Conservation (phyloP, 2,888 invertebrate species). For the Lissocephala sabroskyi region DNA sequence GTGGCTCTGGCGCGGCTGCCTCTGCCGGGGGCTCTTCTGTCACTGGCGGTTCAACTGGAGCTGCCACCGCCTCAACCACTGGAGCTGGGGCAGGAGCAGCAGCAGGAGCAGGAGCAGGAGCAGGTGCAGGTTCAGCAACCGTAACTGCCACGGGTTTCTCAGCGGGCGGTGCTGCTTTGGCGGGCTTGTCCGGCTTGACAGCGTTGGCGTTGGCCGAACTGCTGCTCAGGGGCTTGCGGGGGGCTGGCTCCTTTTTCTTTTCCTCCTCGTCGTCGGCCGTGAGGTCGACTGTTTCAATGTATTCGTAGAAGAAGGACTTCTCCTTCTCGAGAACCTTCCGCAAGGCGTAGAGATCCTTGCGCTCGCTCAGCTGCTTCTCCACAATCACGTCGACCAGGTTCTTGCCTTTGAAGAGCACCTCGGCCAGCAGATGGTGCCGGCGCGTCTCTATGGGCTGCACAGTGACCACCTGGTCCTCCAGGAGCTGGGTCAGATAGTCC, state of each 20-base stretch:
- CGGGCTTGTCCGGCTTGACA: constrained; percentile 3
- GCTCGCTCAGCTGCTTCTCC: constrained; percentile 50
- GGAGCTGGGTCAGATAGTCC: constrained; percentile 24
- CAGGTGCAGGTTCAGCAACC: too few relatives aligned
- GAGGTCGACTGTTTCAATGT: constrained; percentile 68
- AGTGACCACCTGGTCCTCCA: constrained; percentile 48
- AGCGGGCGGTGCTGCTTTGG: constrained; percentile 6
- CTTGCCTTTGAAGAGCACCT: constrained; percentile 46
- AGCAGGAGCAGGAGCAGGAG: too few relatives aligned
- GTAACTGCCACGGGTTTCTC: too few relatives aligned
- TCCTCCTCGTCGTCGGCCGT: constrained; percentile 68
- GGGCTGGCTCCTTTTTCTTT: constrained; percentile 22
- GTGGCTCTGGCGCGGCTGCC: background rate
- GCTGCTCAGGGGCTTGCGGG: background rate
- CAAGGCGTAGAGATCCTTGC: constrained; percentile 62
- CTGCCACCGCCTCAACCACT: constrained; percentile 7
- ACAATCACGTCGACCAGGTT: constrained; percentile 58
- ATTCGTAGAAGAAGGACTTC: constrained; percentile 57
- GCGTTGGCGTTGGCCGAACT: background rate
- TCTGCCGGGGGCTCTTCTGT: background rate
- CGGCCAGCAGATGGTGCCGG: constrained; percentile 64
- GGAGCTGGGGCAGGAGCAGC: too few relatives aligned
- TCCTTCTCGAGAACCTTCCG: constrained; percentile 66
- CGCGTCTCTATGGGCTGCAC: constrained; percentile 65
- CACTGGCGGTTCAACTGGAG: background rate